A percentile compares a stretch with the other conserved stretches of the same genome.
Conservation (phyloP, 1,140 invertebrate species). For the Ladona fulva region DNA sequence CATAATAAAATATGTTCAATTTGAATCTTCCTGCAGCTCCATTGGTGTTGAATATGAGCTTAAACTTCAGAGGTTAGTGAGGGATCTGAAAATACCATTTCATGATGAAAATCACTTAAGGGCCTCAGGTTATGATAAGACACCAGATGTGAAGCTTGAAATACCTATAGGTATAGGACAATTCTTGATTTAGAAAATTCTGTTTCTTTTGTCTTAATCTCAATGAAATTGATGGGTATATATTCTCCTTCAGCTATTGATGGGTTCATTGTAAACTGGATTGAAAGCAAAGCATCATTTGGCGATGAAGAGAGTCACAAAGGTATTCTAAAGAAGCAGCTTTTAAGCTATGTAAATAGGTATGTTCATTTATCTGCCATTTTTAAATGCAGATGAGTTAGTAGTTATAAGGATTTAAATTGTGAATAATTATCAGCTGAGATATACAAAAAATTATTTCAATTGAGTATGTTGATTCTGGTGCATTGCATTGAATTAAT, state of each 20-base stretch:
- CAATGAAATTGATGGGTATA: not conserved
- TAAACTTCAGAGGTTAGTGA: conserved; percentile 50
- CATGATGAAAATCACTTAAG: conserved; percentile 73
- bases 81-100: conserved; percentile 53
- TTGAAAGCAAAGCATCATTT: conserved; percentile 93
- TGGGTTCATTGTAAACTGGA: conserved; percentile 86
- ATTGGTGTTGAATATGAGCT: conserved; percentile 68
- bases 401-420: no score
- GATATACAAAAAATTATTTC: no score
- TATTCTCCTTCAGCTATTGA: conserved; percentile 50
- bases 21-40: conserved; percentile 40
- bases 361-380: no score
- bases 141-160: conserved; percentile 86
- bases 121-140: conserved; percentile 83
- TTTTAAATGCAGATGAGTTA: no score
- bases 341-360: conserved; percentile 86
- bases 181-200: not conserved
- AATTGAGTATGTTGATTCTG: no score
- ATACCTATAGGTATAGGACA: conserved; percentile 57
- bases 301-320: conserved; percentile 74
- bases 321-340: conserved; percentile 78
- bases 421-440: no score
- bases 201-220: not conserved
- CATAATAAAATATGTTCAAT: no score
- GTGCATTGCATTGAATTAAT: no score